Evolutionary conservation across 2,113 vertebrate species (phyloP).

Genomic region (Riparia riparia): DNA sequence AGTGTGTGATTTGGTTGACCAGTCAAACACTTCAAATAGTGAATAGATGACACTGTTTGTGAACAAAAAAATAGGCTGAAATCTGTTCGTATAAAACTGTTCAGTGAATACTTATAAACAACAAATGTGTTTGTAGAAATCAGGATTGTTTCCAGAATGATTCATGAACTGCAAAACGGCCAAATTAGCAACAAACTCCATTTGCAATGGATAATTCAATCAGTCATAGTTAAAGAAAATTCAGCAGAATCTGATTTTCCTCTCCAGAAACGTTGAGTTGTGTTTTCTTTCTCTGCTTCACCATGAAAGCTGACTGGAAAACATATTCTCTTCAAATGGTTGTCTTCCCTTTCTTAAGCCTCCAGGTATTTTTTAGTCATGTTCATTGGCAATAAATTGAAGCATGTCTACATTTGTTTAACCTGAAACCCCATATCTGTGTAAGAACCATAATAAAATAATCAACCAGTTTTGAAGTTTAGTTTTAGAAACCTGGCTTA

Average conservation of each 20-base stretch:
- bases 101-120: conserved; percentile 63
- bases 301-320: background rate
- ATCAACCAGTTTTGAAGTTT: background rate
- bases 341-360: background rate
- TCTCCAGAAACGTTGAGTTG: background rate
- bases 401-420: background rate
- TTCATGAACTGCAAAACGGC: conserved; percentile 45
- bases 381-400: background rate
- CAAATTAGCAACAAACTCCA: conserved; percentile 58
- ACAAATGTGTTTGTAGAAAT: conserved; percentile 54
- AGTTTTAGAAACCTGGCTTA: background rate
- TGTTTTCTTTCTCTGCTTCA: background rate
- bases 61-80: conserved; percentile 55
- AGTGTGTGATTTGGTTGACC: conserved; percentile 61
- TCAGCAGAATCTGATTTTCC: background rate
- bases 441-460: background rate
- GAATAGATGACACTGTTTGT: conserved; percentile 49
- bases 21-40: conserved; percentile 62
- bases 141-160: conserved; percentile 64
- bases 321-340: background rate
- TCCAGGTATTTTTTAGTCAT: background rate
- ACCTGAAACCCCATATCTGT: background rate
- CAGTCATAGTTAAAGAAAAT: conserved; percentile 23
- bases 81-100: conserved; percentile 55
- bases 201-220: conserved; percentile 54